phyloP scores from a whole-genome alignment of 2,888 invertebrate genomes.

The Antheraea assamensis region DNA sequence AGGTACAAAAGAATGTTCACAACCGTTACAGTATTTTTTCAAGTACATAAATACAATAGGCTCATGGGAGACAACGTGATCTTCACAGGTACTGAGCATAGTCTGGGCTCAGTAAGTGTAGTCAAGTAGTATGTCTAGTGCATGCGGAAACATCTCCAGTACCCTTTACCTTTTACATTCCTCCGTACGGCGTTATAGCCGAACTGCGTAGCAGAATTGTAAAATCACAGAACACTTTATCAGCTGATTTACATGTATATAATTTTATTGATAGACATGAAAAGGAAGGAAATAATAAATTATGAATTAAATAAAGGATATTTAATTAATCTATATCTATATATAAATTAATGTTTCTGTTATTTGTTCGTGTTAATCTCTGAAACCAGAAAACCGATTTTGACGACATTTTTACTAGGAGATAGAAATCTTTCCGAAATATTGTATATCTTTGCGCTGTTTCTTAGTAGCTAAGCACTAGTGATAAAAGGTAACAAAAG shows the following conservation, averaged over 20 bases:
- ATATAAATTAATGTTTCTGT: too few species aligned
- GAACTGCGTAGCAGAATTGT: conserved; percentile 4
- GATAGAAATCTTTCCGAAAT: too few species aligned
- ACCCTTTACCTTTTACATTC: conserved; percentile 38
- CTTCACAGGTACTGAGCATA: conserved; percentile 31
- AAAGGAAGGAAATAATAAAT: not conserved
- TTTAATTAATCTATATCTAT: too few species aligned
- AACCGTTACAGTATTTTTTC: not conserved
- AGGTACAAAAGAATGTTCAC: not conserved
- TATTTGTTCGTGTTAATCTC: too few species aligned
- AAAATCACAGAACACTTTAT: not conserved
- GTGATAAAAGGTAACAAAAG: too few species aligned
- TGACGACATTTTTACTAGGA: too few species aligned
- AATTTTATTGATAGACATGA: not conserved
- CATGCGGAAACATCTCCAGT: conserved; percentile 48
- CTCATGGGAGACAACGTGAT: conserved; percentile 21
- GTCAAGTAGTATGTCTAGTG: conserved; percentile 39
- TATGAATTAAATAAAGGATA: too few species aligned
- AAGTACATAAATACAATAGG: conserved; percentile 14
- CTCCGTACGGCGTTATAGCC: conserved; percentile 37
- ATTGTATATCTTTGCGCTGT: too few species aligned
- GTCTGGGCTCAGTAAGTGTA: conserved; percentile 31
- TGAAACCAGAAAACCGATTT: too few species aligned
- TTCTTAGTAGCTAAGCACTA: too few species aligned
- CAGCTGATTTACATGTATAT: not conserved